phyloP scores from a whole-genome alignment of 2,888 invertebrate genomes.

The Cosmopolites sordidus region DNA sequence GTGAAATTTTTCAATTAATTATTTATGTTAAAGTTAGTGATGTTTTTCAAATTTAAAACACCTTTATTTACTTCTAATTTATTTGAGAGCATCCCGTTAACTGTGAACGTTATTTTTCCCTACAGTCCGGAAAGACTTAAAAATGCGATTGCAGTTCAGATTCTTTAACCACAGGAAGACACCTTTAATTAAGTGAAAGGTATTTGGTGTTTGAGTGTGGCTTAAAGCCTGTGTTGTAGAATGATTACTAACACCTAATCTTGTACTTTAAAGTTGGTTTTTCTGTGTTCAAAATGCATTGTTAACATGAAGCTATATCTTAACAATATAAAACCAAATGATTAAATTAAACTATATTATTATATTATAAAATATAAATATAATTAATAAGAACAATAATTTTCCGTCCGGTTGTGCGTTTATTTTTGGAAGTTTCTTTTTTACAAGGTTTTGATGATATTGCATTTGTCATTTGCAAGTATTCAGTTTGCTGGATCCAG shows the following conservation, averaged over 20 bases:
- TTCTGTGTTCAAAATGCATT: no score
- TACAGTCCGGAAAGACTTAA: slow-evolving; percentile 92
- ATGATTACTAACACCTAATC: neutral
- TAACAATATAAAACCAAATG: no score
- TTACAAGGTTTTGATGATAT: no score
- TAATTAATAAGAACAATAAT: no score
- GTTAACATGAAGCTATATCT: no score
- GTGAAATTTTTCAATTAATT: neutral
- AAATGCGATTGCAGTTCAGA: slow-evolving; percentile 91
- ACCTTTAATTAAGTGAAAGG: slow-evolving; percentile 70
- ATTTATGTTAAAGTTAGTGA: neutral
- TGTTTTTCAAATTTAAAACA: neutral
- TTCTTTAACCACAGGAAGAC: slow-evolving; percentile 91
- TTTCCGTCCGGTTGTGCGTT: no score
- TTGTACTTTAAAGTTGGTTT: no score
- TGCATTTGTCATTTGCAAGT: no score
- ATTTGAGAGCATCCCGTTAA: slow-evolving; percentile 2
- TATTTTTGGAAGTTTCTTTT: no score
- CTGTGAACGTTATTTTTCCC: slow-evolving; percentile 39
- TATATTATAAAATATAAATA: no score
- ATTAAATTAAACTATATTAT: no score
- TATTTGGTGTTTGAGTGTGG: neutral
- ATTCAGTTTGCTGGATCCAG: no score
- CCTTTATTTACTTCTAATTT: neutral
- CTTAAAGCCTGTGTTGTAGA: neutral